These are phyloP conservation scores for Drosophila nigritarsus DNA, from an alignment of 2,888 invertebrate genomes.

Conservation along the genomic window DNA sequence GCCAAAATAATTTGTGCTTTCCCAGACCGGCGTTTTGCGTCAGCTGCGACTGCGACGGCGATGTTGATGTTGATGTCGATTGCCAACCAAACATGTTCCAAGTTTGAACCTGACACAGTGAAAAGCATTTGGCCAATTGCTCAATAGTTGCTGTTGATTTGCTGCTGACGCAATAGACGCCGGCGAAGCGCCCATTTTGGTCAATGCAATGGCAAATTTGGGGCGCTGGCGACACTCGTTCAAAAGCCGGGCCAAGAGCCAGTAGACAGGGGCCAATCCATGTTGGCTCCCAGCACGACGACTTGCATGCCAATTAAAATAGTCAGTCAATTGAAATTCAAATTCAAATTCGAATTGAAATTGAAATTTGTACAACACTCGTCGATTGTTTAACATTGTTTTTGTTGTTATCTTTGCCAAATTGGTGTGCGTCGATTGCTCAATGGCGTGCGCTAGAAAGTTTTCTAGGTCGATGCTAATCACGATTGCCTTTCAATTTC, in stretches of 20 bases:
- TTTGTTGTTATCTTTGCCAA: slow-evolving; percentile 29
- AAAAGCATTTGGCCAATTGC: slow-evolving; percentile 72
- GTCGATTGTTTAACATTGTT: slow-evolving; percentile 63
- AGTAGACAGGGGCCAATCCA: slow-evolving; percentile 31
- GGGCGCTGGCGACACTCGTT: slow-evolving; percentile 66
- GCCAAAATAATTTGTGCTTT: slow-evolving; percentile 40
- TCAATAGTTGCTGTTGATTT: slow-evolving; percentile 53
- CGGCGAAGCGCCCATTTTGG: slow-evolving; percentile 68
- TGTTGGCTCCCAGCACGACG: slow-evolving; percentile 39
- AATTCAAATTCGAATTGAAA: slow-evolving; percentile 53
- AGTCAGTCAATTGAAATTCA: slow-evolving; percentile 55
- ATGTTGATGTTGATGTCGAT: not conserved
- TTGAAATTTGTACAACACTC: slow-evolving; percentile 69
- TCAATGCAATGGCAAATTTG: slow-evolving; percentile 72
- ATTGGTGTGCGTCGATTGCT: slow-evolving; percentile 44
- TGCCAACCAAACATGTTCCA: slow-evolving; percentile 42
- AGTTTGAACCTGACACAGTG: slow-evolving; percentile 75
- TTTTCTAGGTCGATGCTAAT: slow-evolving; percentile 72
- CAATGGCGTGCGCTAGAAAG: slow-evolving; percentile 53
- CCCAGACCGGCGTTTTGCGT: slow-evolving; percentile 47
- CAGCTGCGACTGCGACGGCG: slow-evolving; percentile 27
- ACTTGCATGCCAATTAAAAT: slow-evolving; percentile 66
- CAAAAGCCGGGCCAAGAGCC: slow-evolving; percentile 48
- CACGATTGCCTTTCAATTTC: slow-evolving; percentile 59
- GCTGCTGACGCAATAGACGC: slow-evolving; percentile 65